phyloP scores from a whole-genome alignment of 1,140 invertebrate species.

The Lanistes nyassanus region DNA sequence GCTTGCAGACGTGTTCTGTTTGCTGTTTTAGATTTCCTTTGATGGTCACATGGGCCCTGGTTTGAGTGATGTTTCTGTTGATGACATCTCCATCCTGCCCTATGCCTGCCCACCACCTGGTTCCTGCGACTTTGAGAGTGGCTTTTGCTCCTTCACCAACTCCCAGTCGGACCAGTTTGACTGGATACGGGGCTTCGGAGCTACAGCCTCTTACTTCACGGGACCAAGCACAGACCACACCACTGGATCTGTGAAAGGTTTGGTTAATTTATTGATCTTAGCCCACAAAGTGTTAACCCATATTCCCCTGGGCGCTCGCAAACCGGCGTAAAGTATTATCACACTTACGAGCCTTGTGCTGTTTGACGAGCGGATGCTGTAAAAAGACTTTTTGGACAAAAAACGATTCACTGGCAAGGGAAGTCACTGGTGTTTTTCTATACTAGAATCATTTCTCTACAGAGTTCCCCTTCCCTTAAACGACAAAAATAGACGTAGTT shows the following conservation, averaged over 20 bases:
- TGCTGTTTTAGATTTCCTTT: constrained; percentile 46
- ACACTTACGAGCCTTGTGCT: too few species aligned
- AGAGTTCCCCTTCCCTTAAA: too few species aligned
- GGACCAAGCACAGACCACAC: constrained; percentile 61
- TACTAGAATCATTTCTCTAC: too few species aligned
- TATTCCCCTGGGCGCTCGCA: too few species aligned
- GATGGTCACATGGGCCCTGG: constrained; percentile 27
- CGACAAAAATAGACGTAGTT: too few species aligned
- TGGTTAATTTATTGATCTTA: not conserved
- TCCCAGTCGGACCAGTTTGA: constrained; percentile 30
- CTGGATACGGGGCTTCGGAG: constrained; percentile 42
- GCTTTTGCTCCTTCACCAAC: constrained; percentile 30
- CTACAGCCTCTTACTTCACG: constrained; percentile 39
- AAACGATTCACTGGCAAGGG: too few species aligned
- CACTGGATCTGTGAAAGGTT: constrained; percentile 40
- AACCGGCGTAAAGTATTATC: too few species aligned
- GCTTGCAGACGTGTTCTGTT: constrained; percentile 2
- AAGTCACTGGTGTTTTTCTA: too few species aligned
- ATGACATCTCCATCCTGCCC: constrained; percentile 42
- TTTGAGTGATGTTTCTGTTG: constrained; percentile 35
- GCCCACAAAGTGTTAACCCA: too few species aligned
- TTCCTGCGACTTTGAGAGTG: constrained; percentile 58
- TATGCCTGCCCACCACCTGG: constrained; percentile 40
- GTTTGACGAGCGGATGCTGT: too few species aligned
- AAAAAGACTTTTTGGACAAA: too few species aligned